A percentile compares a stretch with the other conserved stretches of the same genome.
These are phyloP conservation scores for Loris lydekkerianus DNA, from an alignment of 2,797 vertebrate genomes.

Conservation along the genomic window DNA sequence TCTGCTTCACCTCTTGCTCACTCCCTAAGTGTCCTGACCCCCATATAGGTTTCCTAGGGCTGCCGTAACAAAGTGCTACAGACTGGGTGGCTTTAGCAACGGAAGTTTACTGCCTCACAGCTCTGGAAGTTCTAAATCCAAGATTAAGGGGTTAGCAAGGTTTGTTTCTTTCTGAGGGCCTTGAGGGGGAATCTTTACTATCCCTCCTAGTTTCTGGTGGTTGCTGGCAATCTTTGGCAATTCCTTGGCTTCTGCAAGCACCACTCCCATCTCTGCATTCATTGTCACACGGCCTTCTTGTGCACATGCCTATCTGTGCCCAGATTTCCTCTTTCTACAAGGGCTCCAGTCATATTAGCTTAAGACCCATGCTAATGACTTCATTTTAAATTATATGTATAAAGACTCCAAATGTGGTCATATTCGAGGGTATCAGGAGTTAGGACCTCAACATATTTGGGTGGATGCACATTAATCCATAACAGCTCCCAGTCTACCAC, in stretches of 20 bases:
- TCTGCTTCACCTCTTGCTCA: neutral
- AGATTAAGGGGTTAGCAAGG: neutral
- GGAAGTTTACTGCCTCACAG: neutral
- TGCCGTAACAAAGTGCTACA: neutral
- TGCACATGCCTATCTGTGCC: fast-evolving
- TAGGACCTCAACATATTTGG: neutral
- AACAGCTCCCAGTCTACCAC: neutral
- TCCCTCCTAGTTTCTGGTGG: neutral
- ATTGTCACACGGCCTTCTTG: fast-evolving
- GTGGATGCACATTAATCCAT: fast-evolving
- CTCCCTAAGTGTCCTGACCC: neutral
- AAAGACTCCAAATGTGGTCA: neutral
- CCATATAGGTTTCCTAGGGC: neutral
- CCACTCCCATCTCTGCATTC: neutral
- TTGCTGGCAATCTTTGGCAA: neutral
- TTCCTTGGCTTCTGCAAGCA: neutral
- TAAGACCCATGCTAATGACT: neutral
- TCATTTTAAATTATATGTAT: neutral
- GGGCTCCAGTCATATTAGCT: neutral
- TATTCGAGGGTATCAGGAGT: neutral
- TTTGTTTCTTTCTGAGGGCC: neutral
- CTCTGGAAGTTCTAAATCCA: neutral
- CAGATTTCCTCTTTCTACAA: neutral
- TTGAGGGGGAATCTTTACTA: neutral
- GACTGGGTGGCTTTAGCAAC: fast-evolving